Evolutionary conservation across 1,140 invertebrate genomes (phyloP).

Genomic region (Trigoniulus corallinus): DNA sequence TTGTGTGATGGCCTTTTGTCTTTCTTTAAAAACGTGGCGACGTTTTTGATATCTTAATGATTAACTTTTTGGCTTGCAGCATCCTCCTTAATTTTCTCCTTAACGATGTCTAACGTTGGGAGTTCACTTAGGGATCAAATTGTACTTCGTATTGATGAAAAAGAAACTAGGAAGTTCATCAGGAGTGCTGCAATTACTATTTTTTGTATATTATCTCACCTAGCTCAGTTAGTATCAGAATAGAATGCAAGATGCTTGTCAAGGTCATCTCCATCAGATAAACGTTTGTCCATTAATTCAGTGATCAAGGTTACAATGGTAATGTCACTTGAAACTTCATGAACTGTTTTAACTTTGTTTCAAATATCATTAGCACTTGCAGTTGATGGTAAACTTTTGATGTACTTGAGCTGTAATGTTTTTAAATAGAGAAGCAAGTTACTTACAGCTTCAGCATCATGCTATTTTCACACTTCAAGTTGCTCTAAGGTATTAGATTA

Average conservation of each 20-base stretch:
- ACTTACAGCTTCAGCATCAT: background rate
- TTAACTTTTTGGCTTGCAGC: background rate
- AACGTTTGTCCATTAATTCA: background rate
- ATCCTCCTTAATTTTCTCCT: constrained; percentile 2
- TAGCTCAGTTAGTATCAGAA: background rate
- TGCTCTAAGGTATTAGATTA: background rate
- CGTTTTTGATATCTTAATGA: background rate
- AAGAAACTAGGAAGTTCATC: background rate
- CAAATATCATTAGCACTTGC: background rate
- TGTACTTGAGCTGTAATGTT: background rate
- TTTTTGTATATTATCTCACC: background rate
- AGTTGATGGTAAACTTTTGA: background rate
- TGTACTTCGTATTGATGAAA: constrained; percentile 1
- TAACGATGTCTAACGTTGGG: background rate
- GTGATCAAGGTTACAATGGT: background rate
- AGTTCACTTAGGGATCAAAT: background rate
- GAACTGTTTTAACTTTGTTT: background rate
- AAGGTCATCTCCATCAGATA: background rate
- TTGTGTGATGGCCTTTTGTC: background rate
- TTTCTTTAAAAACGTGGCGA: background rate
- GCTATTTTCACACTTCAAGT: background rate
- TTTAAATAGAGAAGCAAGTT: background rate
- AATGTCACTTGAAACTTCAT: background rate
- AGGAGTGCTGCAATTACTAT: background rate
- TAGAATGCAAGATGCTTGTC: constrained; percentile 5